Conservation (phyloP, 2,888 invertebrate species). For the Frankliniella fusca region DNA sequence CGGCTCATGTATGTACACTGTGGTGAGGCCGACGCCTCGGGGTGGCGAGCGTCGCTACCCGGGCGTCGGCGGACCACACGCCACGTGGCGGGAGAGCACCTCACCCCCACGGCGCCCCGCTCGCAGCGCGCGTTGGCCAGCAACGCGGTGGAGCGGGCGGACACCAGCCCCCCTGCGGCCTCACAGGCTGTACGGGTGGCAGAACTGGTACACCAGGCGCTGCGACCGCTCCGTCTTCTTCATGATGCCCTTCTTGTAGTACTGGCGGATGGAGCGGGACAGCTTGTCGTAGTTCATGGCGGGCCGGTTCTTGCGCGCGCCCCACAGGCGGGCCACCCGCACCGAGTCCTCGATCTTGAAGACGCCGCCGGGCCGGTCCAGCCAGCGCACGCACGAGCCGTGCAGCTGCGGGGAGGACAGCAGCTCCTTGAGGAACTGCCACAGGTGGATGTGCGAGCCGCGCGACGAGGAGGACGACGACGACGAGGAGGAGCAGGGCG, state of each 20-base stretch:
- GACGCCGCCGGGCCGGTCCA: constrained; percentile 88
- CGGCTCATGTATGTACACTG: constrained; percentile 8
- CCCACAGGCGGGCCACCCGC: constrained; percentile 96
- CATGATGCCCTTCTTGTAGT: constrained; percentile 99
- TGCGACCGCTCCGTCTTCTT: constrained; percentile 98
- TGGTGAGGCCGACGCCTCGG: background rate
- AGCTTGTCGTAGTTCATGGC: constrained; percentile 99
- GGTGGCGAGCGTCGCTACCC: background rate
- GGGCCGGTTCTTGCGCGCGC: constrained; percentile 93
- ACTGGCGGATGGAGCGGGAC: constrained; percentile 94
- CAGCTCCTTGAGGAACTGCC: constrained; percentile 98
- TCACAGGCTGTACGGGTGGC: constrained; percentile 87
- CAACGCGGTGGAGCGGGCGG: background rate
- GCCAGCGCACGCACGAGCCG: constrained; percentile 94
- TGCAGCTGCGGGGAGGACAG: constrained; percentile 82
- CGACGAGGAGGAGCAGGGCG: constrained; percentile 35
- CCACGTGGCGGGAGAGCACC: background rate
- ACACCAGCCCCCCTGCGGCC: constrained; percentile 34
- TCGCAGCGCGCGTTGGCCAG: background rate
- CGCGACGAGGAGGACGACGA: constrained; percentile 25
- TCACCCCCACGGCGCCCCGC: background rate
- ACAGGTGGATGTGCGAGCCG: constrained; percentile 91
- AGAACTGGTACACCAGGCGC: constrained; percentile 97
- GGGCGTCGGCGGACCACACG: background rate
- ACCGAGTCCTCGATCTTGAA: constrained; percentile 99